Conservation (phyloP, 2,797 vertebrate genomes). For the Tadarida brasiliensis region DNA sequence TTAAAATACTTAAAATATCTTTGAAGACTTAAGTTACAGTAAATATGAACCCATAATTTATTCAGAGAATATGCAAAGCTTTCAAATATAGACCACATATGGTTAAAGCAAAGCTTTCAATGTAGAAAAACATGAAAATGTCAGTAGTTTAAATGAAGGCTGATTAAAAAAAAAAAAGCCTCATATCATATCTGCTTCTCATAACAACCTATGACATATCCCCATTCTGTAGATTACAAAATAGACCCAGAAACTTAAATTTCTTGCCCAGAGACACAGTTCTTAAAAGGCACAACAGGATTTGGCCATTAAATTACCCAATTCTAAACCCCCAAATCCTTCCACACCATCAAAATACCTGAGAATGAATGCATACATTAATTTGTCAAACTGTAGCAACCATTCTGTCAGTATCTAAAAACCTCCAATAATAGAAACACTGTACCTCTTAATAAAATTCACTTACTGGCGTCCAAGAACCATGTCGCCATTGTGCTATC, state of each 20-base stretch:
- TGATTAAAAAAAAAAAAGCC: not conserved
- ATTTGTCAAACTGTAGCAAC: not conserved
- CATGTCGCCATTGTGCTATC: conserved; percentile 95
- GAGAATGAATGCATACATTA: not conserved
- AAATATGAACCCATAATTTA: not conserved
- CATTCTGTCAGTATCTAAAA: not conserved
- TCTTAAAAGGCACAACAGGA: not conserved
- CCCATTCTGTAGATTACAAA: conserved; percentile 39
- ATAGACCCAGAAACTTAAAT: not conserved
- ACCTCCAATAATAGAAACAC: not conserved
- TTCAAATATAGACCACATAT: not conserved
- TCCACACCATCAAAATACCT: not conserved
- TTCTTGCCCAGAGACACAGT: not conserved
- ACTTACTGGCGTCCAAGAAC: conserved; percentile 97
- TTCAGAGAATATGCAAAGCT: not conserved
- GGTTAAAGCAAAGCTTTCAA: not conserved
- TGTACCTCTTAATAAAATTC: conserved; percentile 45
- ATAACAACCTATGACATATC: not conserved
- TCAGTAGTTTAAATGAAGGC: not conserved
- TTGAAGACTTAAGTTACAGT: not conserved
- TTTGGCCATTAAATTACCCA: not conserved
- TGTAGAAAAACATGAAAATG: conserved; percentile 38
- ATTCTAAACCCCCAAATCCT: not conserved
- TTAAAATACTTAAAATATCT: conserved; percentile 44
- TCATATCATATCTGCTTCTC: not conserved